Evolutionary conservation across 1,140 invertebrate species (phyloP), one percentile per base, ranked within the genome.

Genomic region (Formica exsecta): DNA sequence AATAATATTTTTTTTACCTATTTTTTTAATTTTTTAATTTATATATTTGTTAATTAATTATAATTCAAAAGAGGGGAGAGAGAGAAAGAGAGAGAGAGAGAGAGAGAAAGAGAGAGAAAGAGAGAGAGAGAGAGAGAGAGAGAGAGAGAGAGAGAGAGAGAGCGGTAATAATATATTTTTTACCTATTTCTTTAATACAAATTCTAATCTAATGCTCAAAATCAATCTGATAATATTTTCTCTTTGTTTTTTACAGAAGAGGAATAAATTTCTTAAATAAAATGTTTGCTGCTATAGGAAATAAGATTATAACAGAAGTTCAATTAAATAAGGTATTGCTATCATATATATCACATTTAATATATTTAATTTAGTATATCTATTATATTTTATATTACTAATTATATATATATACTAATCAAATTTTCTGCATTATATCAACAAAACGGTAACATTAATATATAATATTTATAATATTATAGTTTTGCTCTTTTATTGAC

Each of bases 301-400:
- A 87, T 62, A 73, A 79, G 76, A 79, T 93, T 19, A 89, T 71
- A 48, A 87, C 86, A 0, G n/a, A 44, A 11, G 54, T 68, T 16
- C 86, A 93, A 88, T 29, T 85, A 11, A 8, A 76, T 8, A 89
- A 90, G 89, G 92, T 94, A 91, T 51, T 51, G 11, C 44, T 13
- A 38, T 87, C 22, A 66, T 65, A 48, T 25, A 2, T 68, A 81
- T 59, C 73, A 6, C 7, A 57, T 83, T 68, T 76, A 32, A 83
- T 74, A 51, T 84, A 48, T 13, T 81, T 59, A 62, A 22, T n/a
- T 71, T 2, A 29, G 11, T 73, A 32, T 5, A 32, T 29, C 4
- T 51, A 3, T 54, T 32, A 71, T 32, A 71, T 71, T 71, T 5
- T 71, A 32, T 54, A 32, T 19, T 19, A 71, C 5, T 51, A 29